phyloP scores from a whole-genome alignment of 2,888 invertebrate species.

The Yponomeuta malinellus region DNA sequence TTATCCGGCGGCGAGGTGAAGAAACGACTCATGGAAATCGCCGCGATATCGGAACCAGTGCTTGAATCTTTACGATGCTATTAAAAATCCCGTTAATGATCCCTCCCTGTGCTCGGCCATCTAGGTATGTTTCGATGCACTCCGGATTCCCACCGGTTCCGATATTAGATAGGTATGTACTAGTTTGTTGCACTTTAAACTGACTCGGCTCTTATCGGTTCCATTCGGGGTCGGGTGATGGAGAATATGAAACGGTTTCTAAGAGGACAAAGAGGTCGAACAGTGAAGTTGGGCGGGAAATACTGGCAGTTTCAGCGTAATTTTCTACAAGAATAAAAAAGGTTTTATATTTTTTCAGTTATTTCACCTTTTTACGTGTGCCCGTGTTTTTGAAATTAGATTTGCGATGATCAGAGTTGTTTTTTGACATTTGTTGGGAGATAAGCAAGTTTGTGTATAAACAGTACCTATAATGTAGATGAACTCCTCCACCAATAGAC shows the following conservation, averaged over 20 bases:
- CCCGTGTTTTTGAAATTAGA: background rate
- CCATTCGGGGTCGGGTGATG: background rate
- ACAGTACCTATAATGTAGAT: background rate
- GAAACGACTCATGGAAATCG: slow-evolving; percentile 16
- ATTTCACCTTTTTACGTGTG: background rate
- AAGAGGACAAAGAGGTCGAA: background rate
- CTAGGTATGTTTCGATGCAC: slow-evolving; percentile 1
- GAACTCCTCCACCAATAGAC: too few relatives aligned
- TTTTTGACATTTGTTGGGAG: background rate
- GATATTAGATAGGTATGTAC: background rate
- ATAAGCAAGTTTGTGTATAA: too few relatives aligned
- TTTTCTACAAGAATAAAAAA: background rate
- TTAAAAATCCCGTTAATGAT: slow-evolving; percentile 24
- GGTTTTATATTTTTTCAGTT: background rate
- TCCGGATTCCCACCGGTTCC: slow-evolving; percentile 6
- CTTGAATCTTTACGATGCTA: slow-evolving; percentile 20
- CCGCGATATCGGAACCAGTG: slow-evolving; percentile 17
- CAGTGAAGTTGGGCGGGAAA: background rate
- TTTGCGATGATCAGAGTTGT: background rate
- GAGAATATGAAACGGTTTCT: background rate
- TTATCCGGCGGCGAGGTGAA: background rate
- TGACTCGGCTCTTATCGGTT: background rate
- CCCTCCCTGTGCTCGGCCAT: slow-evolving; percentile 11
- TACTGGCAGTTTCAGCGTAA: background rate
- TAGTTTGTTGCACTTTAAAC: background rate